phyloP scores from a whole-genome alignment of 1,140 invertebrate species.

The Triops longicaudatus region DNA sequence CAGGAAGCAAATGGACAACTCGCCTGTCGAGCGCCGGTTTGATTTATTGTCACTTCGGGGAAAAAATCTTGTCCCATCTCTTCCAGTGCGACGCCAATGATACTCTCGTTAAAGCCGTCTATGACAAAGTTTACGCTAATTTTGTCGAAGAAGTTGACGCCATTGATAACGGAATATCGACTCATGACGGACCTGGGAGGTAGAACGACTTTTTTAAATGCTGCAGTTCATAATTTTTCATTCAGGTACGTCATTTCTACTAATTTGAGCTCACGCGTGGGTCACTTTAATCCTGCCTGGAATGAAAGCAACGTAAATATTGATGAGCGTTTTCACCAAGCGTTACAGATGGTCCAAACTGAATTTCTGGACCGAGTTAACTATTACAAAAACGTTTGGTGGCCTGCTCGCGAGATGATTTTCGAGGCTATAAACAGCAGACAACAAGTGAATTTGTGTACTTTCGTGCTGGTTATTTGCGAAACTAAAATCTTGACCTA shows the following conservation, averaged over 20 bases:
- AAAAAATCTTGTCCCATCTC: slow-evolving; percentile 58
- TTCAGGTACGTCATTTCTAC: slow-evolving; percentile 68
- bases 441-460: slow-evolving; percentile 42
- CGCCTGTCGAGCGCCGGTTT: slow-evolving; percentile 91
- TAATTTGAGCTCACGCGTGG: slow-evolving; percentile 64
- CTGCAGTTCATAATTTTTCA: slow-evolving; percentile 10
- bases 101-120: slow-evolving; percentile 54
- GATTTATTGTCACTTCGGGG: slow-evolving; percentile 84
- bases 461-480: neutral
- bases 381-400: slow-evolving; percentile 64
- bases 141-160: slow-evolving; percentile 93
- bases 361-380: slow-evolving; percentile 72
- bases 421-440: slow-evolving; percentile 58
- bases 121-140: slow-evolving; percentile 72
- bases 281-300: slow-evolving; percentile 77
- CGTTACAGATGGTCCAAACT: slow-evolving; percentile 64
- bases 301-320: slow-evolving; percentile 51
- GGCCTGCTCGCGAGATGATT: slow-evolving; percentile 69
- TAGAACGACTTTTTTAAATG: slow-evolving; percentile 32
- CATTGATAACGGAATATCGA: slow-evolving; percentile 88
- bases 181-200: slow-evolving; percentile 62
- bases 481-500: slow-evolving; percentile 26
- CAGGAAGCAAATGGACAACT: slow-evolving; percentile 49
- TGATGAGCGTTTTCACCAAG: slow-evolving; percentile 57
- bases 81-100: slow-evolving; percentile 43